Base-by-base conservation (phyloP, 1,140 invertebrate species). In the Lepidostoma basale region DNA sequence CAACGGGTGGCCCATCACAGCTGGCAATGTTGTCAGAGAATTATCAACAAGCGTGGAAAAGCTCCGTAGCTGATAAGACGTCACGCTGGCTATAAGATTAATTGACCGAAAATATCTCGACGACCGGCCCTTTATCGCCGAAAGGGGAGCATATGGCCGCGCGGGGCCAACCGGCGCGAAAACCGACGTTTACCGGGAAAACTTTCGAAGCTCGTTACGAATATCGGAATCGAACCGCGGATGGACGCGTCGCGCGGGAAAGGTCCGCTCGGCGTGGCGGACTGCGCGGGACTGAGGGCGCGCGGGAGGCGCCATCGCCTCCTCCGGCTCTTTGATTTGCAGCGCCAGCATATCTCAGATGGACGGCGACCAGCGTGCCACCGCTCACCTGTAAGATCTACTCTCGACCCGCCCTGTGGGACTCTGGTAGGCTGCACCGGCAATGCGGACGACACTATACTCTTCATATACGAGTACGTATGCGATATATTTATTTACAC, bases 261-360 rank as follows among this genome's bases (percentile, higher is more conserved):
- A 12, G 14, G 75, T 78, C 80, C 78, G 80, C 63, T 69, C 73
- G 76, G 79, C 79, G 78, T 79, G 78, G 76, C 78, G 75, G 80
- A 75, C 79, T 78, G 79, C 81, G 80, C 81, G 79, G 78, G 76
- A 83, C 81, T 83, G 79, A 65, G 75, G 71, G 60, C 62, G 63
- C 56, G 64, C 67, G 52, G 75, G 76, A 74, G 77, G 77, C 77
- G 70, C 75, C n/a, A n/a, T n/a, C n/a, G 59, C 59, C 47, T 20
- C 56, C 39, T 58, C n/a, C 36, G 16, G 16, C n/a, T 18, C 54
- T 58, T 42, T 47, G 59, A 62, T 62, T 62, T 62, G 59, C 39
- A 14, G 16, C 59, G 39, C 44, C 44, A 44, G 25, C 58, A 26
- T n/a, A 59, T 40, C 23, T 14, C 5, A 45, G 62, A 30, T 40